Percentiles rank a stretch among this genome's conserved stretches.
These are phyloP conservation scores for Chromobotia macracanthus DNA, from an alignment of 2,797 vertebrate genomes.

Conservation along the genomic window DNA sequence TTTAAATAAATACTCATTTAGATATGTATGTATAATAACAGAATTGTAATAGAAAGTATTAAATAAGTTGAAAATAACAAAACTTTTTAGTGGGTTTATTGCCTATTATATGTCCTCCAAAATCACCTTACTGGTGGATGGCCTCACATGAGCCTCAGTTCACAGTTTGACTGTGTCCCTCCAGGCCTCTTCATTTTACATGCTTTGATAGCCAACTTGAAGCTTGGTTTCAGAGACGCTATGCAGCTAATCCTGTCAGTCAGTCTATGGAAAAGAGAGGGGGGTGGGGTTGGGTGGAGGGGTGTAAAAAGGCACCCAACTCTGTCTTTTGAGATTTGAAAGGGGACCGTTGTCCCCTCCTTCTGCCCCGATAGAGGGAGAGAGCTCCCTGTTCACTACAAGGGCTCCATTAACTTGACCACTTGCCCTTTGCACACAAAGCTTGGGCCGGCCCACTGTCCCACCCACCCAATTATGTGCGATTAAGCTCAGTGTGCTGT, in stretches of 20 bases:
- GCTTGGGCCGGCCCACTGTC: slow-evolving; percentile 92
- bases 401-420: slow-evolving; percentile 99
- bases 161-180: slow-evolving; percentile 15
- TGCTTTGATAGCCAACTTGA: slow-evolving; percentile 34
- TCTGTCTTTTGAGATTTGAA: slow-evolving; percentile 83
- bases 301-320: slow-evolving; percentile 71
- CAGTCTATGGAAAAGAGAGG: slow-evolving; percentile 38
- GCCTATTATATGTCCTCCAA: background rate
- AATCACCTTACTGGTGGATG: background rate
- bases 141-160: slow-evolving; percentile 26
- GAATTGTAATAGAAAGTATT: background rate
- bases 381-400: slow-evolving; percentile 88
- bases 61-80: background rate
- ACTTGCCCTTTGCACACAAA: slow-evolving; percentile 99
- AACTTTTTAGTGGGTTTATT: background rate
- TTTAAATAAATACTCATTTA: too few species aligned
- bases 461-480: slow-evolving; percentile 99
- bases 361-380: slow-evolving; percentile 67
- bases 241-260: slow-evolving; percentile 46
- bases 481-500: slow-evolving; percentile 99
- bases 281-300: too few species aligned
- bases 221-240: slow-evolving; percentile 36
- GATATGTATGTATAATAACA: background rate
- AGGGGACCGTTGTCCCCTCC: slow-evolving; percentile 78
- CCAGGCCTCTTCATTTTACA: slow-evolving; percentile 39